Conservation (phyloP, 2,888 invertebrate genomes). For the Caradrina kadenii region DNA sequence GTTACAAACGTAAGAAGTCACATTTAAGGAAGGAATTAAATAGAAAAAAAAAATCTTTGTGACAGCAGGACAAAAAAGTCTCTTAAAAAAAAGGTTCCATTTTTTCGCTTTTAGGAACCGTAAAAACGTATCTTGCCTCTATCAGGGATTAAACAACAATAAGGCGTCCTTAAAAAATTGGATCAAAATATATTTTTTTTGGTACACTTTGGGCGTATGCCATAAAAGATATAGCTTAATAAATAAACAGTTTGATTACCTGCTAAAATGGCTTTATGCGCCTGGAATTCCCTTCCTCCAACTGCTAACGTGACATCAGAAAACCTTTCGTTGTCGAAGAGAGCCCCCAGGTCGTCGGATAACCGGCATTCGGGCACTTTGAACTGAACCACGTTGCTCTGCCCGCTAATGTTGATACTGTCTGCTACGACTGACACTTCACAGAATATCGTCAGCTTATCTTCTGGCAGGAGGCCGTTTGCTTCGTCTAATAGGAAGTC, state of each 20-base stretch:
- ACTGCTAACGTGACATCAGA: slow-evolving; percentile 99
- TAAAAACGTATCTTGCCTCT: no score
- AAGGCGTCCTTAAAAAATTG: neutral
- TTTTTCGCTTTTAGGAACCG: no score
- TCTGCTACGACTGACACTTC: slow-evolving; percentile 99
- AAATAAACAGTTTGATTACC: slow-evolving; percentile 85
- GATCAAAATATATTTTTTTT: no score
- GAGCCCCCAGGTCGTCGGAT: slow-evolving; percentile 98
- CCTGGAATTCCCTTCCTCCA: slow-evolving; percentile 97
- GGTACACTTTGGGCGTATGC: neutral
- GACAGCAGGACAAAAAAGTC: no score
- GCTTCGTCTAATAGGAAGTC: slow-evolving; percentile 99
- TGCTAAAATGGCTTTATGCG: slow-evolving; percentile 99
- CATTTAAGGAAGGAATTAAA: neutral
- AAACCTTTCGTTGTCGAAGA: slow-evolving; percentile 99
- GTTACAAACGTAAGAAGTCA: neutral
- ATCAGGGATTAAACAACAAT: no score
- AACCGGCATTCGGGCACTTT: slow-evolving; percentile 98
- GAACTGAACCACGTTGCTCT: slow-evolving; percentile 99
- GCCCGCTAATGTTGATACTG: slow-evolving; percentile 99
- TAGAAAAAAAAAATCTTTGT: no score
- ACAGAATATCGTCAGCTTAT: slow-evolving; percentile 99
- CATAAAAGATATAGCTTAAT: neutral
- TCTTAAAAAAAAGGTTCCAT: no score
- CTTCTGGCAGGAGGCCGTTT: slow-evolving; percentile 99